phyloP scores from a whole-genome alignment of 92 coral and sea anemone genomes.

The Phenganax stokvisi region DNA sequence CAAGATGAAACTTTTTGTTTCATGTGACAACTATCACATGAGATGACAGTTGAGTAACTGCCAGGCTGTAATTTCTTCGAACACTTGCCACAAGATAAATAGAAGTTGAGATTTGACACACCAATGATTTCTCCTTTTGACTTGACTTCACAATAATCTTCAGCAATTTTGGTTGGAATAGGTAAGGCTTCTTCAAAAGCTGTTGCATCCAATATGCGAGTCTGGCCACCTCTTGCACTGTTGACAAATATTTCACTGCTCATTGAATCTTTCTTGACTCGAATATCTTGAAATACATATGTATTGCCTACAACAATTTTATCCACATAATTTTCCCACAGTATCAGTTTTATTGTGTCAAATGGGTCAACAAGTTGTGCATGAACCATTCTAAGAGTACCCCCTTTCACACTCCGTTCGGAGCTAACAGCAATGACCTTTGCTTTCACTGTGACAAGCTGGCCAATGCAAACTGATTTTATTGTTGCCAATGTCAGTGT shows the following conservation, averaged over 20 bases:
- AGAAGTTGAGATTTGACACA: conserved; percentile 17
- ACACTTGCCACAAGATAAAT: conserved; percentile 27
- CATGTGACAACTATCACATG: conserved; percentile 5
- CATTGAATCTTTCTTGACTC: conserved; percentile 44
- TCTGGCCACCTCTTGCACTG: conserved; percentile 51
- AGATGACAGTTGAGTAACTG: neutral
- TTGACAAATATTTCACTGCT: conserved; percentile 47
- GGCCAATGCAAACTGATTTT: conserved; percentile 44
- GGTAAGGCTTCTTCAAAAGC: conserved; percentile 45
- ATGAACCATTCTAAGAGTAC: conserved; percentile 17
- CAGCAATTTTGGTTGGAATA: conserved; percentile 37
- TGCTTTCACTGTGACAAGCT: conserved; percentile 50
- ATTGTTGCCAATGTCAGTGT: conserved; percentile 29
- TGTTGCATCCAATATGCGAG: conserved; percentile 25
- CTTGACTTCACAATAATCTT: conserved; percentile 21
- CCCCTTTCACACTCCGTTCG: conserved; percentile 15
- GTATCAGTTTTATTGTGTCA: conserved; percentile 24
- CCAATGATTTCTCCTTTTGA: conserved; percentile 24
- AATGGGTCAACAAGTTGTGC: conserved; percentile 41
- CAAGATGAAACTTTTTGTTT: neutral
- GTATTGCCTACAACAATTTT: conserved; percentile 39
- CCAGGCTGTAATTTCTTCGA: conserved; percentile 10
- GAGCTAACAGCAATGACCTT: conserved; percentile 35
- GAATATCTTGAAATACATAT: conserved; percentile 47
- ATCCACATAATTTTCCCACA: conserved; percentile 30